A percentile compares a stretch with the other conserved stretches of the same genome.
Conservation (phyloP, 2,888 invertebrate genomes). For the Mactromeris polynyma region DNA sequence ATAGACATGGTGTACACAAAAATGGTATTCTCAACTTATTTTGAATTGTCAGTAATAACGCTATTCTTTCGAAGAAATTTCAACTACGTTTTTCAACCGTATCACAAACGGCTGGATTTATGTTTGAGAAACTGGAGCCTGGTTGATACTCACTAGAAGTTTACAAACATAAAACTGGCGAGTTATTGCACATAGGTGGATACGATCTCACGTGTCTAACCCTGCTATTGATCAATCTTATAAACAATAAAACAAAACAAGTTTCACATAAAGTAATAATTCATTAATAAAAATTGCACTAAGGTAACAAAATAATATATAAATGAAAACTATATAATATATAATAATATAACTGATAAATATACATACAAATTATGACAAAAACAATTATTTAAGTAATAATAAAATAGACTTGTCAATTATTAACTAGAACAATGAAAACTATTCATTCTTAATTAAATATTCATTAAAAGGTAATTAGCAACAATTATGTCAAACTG, state of each 20-base stretch:
- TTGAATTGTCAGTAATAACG: no score
- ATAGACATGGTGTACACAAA: no score
- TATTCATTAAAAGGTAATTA: not conserved
- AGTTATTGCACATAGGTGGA: slow-evolving; percentile 2
- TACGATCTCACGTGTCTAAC: no score
- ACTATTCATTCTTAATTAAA: not conserved
- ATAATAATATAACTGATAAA: slow-evolving; percentile 16
- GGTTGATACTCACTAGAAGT: no score
- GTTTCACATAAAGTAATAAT: not conserved
- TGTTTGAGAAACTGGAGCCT: no score
- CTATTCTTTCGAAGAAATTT: no score
- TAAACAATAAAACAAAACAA: not conserved
- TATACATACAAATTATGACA: slow-evolving; percentile 5
- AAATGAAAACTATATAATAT: not conserved
- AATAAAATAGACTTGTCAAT: not conserved
- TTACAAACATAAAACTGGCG: not conserved
- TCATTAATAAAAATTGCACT: not conserved
- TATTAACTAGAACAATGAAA: not conserved
- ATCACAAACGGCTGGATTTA: no score
- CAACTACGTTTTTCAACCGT: no score
- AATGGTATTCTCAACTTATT: no score
- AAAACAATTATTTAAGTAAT: not conserved
- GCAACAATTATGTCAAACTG: not conserved
- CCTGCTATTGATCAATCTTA: not conserved
- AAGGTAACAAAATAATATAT: slow-evolving; percentile 11